phyloP scores from a whole-genome alignment of 2,113 vertebrate species.

The Procapra przewalskii region DNA sequence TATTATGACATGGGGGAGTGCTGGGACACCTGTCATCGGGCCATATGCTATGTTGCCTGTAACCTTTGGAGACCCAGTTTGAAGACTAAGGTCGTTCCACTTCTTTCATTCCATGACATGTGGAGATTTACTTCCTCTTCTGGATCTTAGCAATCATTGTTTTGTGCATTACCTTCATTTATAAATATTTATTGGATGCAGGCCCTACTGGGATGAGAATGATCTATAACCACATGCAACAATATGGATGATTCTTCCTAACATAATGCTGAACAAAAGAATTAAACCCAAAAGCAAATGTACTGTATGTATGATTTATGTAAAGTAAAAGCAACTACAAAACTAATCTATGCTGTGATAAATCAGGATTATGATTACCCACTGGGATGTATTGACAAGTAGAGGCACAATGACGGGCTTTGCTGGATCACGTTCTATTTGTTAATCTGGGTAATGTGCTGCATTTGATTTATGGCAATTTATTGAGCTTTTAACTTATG shows the following conservation, averaged over 20 bases:
- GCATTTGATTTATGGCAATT: not conserved
- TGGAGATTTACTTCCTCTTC: not conserved
- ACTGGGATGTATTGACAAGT: not conserved
- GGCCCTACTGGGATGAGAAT: not conserved
- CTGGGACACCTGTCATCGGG: not conserved
- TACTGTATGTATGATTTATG: not conserved
- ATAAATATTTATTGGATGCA: not conserved
- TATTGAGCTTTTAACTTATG: not conserved
- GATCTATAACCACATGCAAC: not conserved
- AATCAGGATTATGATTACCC: not conserved
- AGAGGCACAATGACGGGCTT: not conserved
- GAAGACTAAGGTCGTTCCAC: not conserved
- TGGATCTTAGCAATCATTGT: not conserved
- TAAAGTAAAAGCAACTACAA: slow-evolving; percentile 1
- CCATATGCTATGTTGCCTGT: not conserved
- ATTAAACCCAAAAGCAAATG: not conserved
- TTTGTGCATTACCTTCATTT: slow-evolving; percentile 21
- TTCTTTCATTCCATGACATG: not conserved
- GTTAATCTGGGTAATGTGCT: not conserved
- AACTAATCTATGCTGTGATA: not conserved
- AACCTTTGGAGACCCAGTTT: not conserved
- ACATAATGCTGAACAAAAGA: not conserved
- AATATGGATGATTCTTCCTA: not conserved
- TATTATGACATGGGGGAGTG: not conserved
- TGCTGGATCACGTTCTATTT: not conserved